These are phyloP conservation scores for Drosophila macrothrix DNA, from an alignment of 2,888 invertebrate species.

Conservation along the genomic window DNA sequence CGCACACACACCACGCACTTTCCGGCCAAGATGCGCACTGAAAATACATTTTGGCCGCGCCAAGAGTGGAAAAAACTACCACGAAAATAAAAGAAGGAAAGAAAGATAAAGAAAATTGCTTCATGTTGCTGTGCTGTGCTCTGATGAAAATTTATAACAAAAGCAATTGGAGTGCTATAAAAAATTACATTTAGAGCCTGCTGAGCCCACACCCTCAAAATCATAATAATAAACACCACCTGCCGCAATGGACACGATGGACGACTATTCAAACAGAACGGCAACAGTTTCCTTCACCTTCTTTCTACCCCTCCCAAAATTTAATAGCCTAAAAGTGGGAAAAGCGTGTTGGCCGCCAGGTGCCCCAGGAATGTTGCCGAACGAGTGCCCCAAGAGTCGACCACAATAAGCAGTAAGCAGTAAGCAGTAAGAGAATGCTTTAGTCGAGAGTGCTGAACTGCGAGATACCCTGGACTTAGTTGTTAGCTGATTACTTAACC, in stretches of 20 bases:
- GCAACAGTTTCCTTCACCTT: conserved; percentile 26
- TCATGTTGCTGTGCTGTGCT: conserved; percentile 40
- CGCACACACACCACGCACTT: conserved; percentile 3
- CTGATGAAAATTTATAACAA: conserved; percentile 65
- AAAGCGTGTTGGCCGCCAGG: conserved; percentile 37
- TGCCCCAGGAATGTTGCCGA: not conserved
- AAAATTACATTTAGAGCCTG: conserved; percentile 62
- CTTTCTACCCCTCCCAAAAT: conserved; percentile 15
- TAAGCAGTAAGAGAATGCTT: too few relatives aligned
- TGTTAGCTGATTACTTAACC: not conserved
- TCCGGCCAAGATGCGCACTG: conserved; percentile 16
- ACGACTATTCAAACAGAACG: conserved; percentile 20
- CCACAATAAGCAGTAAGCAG: not conserved
- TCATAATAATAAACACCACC: conserved; percentile 75
- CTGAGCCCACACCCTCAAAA: conserved; percentile 23
- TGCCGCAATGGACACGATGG: conserved; percentile 38
- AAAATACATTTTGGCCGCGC: conserved; percentile 15
- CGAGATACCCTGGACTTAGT: not conserved
- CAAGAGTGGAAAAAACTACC: conserved; percentile 2
- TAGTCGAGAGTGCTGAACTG: not conserved
- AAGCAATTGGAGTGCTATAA: conserved; percentile 78
- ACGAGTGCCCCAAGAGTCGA: not conserved
- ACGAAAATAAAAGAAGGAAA: not conserved
- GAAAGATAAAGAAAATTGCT: conserved; percentile 33
- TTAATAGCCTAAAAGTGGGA: conserved; percentile 54